These are phyloP conservation scores for Rattus rattus DNA, from an alignment of 2,113 vertebrate genomes.

Conservation along the genomic window DNA sequence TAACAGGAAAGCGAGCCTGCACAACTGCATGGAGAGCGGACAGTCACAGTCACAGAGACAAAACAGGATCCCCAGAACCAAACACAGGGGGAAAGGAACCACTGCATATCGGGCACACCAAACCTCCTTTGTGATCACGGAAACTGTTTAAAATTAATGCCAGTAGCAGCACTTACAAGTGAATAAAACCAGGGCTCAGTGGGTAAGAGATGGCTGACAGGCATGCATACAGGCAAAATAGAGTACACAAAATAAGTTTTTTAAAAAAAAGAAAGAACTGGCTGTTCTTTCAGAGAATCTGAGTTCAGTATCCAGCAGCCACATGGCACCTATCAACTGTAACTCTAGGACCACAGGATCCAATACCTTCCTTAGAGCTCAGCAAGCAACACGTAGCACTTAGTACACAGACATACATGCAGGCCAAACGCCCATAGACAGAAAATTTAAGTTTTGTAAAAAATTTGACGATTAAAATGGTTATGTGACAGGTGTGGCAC, in stretches of 20 bases:
- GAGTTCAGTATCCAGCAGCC: not conserved
- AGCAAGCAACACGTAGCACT: not conserved
- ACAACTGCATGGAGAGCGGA: not conserved
- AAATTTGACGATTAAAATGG: not conserved
- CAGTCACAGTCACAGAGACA: not conserved
- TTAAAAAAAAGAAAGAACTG: not conserved
- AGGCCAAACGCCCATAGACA: not conserved
- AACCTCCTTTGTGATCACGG: not conserved
- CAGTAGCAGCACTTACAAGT: no score
- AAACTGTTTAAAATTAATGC: not conserved
- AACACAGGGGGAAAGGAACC: not conserved
- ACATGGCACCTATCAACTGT: not conserved
- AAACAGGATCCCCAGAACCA: not conserved
- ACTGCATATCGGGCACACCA: not conserved
- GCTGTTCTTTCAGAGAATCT: not conserved
- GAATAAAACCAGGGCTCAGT: not conserved
- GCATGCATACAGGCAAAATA: not conserved
- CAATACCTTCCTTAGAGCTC: not conserved
- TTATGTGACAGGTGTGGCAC: not conserved
- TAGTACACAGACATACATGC: not conserved
- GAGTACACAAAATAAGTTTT: not conserved
- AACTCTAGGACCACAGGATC: not conserved
- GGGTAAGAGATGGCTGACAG: not conserved
- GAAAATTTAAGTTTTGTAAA: not conserved
- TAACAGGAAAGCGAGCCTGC: not conserved